phyloP scores from a whole-genome alignment of 2,888 invertebrate species.

The Dilophus febrilis region DNA sequence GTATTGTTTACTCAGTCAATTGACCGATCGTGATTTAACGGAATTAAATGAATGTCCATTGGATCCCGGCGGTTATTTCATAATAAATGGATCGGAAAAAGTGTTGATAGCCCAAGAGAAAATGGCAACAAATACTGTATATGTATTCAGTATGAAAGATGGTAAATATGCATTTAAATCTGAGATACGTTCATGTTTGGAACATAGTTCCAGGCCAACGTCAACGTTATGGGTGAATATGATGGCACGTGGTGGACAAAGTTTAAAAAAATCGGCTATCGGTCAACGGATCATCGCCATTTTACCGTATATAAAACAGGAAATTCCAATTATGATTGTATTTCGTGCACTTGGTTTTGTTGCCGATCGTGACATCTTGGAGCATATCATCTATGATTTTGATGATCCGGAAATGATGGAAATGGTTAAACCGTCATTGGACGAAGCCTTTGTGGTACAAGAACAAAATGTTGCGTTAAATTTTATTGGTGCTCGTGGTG shows the following conservation, averaged over 20 bases:
- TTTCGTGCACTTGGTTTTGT: slow-evolving; percentile 99
- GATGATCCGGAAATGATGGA: slow-evolving; percentile 99
- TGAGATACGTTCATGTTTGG: slow-evolving; percentile 89
- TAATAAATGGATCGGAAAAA: slow-evolving; percentile 98
- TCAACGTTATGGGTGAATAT: slow-evolving; percentile 99
- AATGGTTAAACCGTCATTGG: slow-evolving; percentile 98
- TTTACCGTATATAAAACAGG: slow-evolving; percentile 96
- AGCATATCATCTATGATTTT: slow-evolving; percentile 99
- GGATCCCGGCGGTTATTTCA: slow-evolving; percentile 99
- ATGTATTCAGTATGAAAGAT: slow-evolving; percentile 99
- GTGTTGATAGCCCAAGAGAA: slow-evolving; percentile 98
- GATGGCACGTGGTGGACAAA: slow-evolving; percentile 98
- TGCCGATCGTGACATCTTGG: slow-evolving; percentile 95
- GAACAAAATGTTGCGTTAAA: slow-evolving; percentile 98
- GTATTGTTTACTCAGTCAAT: slow-evolving; percentile 83
- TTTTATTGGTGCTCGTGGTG: slow-evolving; percentile 96
- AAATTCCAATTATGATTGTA: slow-evolving; percentile 99
- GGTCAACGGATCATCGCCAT: slow-evolving; percentile 97
- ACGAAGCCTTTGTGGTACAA: slow-evolving; percentile 98
- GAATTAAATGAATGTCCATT: slow-evolving; percentile 98
- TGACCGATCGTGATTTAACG: slow-evolving; percentile 96
- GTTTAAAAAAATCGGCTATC: slow-evolving; percentile 96
- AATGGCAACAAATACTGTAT: slow-evolving; percentile 99
- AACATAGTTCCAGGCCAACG: slow-evolving; percentile 87
- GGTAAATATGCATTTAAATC: slow-evolving; percentile 98